Percentiles rank a stretch among this genome's conserved stretches.
Evolutionary conservation across 2,113 vertebrate genomes (phyloP).

Genomic region (Origma solitaria): DNA sequence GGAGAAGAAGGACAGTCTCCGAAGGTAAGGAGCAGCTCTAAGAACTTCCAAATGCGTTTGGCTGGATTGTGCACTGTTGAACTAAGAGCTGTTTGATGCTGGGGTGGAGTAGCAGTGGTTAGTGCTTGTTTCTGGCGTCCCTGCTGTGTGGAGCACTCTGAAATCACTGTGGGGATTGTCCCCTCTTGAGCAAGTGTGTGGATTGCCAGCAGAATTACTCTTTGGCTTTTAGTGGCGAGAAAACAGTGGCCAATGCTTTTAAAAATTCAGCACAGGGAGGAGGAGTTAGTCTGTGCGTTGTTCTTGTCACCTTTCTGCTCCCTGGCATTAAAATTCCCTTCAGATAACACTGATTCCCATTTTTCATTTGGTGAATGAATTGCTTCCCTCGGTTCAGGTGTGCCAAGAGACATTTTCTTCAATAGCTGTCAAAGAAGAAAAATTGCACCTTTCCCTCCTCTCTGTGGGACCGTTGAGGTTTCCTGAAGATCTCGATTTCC

Average conservation of each 20-base stretch:
- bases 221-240: background rate
- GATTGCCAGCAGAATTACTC: background rate
- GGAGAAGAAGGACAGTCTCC: conserved; percentile 88
- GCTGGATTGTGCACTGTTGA: background rate
- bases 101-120: fast-evolving
- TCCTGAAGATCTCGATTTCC: background rate
- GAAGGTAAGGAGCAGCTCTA: conserved; percentile 77
- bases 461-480: background rate
- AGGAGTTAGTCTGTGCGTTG: background rate
- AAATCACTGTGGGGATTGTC: background rate
- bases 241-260: background rate
- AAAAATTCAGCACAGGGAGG: background rate
- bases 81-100: fast-evolving
- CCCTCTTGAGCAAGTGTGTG: background rate
- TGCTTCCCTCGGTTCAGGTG: background rate
- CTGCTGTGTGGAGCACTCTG: background rate
- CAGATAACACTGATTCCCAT: background rate
- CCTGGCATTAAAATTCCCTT: background rate
- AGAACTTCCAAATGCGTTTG: fast-evolving
- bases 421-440: background rate
- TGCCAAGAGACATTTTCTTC: background rate
- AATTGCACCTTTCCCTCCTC: background rate
- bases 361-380: background rate
- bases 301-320: background rate
- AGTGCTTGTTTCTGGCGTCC: background rate